Percentiles rank a stretch among this genome's conserved stretches.
phyloP scores from a whole-genome alignment of 1,140 invertebrate species.

The Pogonus chalceus region DNA sequence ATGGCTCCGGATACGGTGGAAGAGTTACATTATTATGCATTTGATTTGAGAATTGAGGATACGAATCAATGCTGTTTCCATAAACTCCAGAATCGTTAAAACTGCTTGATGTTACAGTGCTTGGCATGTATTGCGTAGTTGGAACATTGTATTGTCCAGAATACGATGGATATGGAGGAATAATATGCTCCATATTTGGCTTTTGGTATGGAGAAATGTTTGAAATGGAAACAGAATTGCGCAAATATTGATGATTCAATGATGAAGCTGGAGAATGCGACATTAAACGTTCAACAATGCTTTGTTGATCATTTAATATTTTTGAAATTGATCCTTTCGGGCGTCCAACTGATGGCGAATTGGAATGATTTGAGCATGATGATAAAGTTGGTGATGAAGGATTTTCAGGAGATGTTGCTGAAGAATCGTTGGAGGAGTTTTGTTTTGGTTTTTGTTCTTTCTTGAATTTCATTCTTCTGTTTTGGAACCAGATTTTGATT shows the following conservation, averaged over 20 bases:
- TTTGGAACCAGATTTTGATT: constrained; percentile 85
- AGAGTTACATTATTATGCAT: neutral
- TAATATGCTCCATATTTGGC: neutral
- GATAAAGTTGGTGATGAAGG: constrained; percentile 8
- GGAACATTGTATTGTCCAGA: neutral
- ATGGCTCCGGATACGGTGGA: neutral
- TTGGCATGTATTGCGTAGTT: neutral
- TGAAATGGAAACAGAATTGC: constrained; percentile 2
- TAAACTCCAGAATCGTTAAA: neutral
- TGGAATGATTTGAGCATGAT: neutral
- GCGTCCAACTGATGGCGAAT: neutral
- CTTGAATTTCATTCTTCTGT: constrained; percentile 55
- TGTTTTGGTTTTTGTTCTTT: constrained; percentile 34
- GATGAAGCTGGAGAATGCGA: constrained; percentile 5
- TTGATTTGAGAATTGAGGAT: neutral
- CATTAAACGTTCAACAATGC: constrained; percentile 8
- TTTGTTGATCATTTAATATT: constrained; percentile 5
- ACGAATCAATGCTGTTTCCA: neutral
- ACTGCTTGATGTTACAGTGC: neutral
- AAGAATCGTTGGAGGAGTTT: neutral
- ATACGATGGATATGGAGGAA: neutral
- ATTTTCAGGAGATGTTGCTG: neutral
- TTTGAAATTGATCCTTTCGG: neutral
- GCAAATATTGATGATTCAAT: constrained; percentile 8
- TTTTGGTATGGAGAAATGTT: neutral